Base-by-base conservation (phyloP, 2,113 vertebrate genomes). In the Colaptes auratus region DNA sequence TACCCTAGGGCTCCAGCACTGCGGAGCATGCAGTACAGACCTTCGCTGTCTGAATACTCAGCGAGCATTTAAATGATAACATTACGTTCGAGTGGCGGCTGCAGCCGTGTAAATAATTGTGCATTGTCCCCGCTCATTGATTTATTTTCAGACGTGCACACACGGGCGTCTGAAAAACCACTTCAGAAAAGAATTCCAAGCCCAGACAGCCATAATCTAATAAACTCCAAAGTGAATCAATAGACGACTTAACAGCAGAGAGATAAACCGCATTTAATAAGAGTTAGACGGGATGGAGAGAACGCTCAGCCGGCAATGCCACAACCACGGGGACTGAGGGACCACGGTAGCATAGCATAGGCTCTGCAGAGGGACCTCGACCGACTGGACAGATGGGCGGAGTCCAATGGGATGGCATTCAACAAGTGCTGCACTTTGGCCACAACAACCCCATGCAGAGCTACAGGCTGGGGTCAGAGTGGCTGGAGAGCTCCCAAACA, bases 251-350 rank as follows among this genome's bases (percentile, higher is more conserved):
- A 96, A 91, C 74, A 86, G 82, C 93, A 96, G 55, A 92, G 79
- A 92, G 90, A 97, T 91, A 96, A 95, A 96, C 84, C 80, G 74
- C 90, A 93, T 92, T 97, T 95, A 97, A 93, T 97, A 94, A 96
- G 77, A 95, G 89, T 86, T 88, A 86, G 92, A 90, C 91, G 33
- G 84, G 67, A 86, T 80, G 73, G 28, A 92, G 35, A 76, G 65
- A 74, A 80, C 8, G 58, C 73, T 63, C 85, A 77, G 61, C 27
- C 73, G 55, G 69, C 59, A 86, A 58, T 28, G 78, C 3, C 36
- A 91, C 76, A 71, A 87, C 78, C 86, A 61, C 23, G 36, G 56
- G 74, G 56, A 69, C 20, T 6, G 2, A 36, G 56, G 69, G 35
- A 4, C 50, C 50, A 52, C 44, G 70, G 61, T 4, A 73, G 69